phyloP scores from a whole-genome alignment of 2,113 vertebrate genomes.

The Cichladusa arquata region DNA sequence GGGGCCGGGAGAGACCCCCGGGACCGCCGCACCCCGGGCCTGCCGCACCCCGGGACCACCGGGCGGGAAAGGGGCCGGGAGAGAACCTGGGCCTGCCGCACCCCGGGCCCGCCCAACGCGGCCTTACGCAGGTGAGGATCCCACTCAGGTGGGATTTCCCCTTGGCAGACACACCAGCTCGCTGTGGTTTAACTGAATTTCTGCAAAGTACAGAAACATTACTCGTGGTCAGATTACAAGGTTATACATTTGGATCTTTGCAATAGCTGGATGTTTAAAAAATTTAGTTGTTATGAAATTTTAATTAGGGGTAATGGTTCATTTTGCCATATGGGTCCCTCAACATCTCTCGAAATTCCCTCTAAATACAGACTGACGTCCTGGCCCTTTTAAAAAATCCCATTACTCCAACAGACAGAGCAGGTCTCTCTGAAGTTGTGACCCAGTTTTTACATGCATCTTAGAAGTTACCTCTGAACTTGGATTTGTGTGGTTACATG shows the following conservation, averaged over 20 bases:
- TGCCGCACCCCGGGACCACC: too few relatives aligned
- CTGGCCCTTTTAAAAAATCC: background rate
- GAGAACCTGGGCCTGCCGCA: background rate
- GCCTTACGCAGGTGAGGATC: background rate
- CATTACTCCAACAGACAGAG: background rate
- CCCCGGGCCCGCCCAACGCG: too few relatives aligned
- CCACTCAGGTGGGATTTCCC: background rate
- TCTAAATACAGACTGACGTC: background rate
- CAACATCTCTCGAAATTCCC: background rate
- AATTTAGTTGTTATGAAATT: background rate
- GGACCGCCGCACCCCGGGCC: too few relatives aligned
- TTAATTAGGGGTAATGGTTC: background rate
- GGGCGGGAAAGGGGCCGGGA: too few relatives aligned
- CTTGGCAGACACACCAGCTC: background rate
- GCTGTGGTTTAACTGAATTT: background rate
- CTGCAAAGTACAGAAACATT: background rate
- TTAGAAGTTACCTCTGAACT: background rate
- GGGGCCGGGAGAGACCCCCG: accelerated
- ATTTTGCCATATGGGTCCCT: background rate
- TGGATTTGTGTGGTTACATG: accelerated
- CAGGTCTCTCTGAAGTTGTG: background rate
- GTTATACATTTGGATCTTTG: background rate
- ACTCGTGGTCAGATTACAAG: background rate
- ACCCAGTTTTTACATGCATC: background rate
- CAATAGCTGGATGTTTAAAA: background rate